Evolutionary conservation across 2,113 vertebrate species (phyloP).

Genomic region (Rattus rattus): DNA sequence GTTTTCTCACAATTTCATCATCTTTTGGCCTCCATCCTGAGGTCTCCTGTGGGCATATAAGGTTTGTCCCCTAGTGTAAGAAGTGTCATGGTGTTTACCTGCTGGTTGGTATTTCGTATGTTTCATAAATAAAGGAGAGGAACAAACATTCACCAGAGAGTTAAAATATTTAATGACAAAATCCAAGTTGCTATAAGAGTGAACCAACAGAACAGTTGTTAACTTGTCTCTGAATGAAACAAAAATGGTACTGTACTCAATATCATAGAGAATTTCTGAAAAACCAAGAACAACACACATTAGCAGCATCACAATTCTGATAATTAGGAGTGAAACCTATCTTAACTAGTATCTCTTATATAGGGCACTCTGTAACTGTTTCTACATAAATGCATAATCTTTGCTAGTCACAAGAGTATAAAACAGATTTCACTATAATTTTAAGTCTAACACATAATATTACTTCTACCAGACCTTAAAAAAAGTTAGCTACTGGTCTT

Average conservation of each 20-base stretch:
- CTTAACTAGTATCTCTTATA: slow-evolving; percentile 77
- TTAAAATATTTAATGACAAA: slow-evolving; percentile 89
- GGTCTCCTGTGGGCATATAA: not conserved
- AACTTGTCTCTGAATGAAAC: slow-evolving; percentile 78
- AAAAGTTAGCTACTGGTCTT: slow-evolving; percentile 85
- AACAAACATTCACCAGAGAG: slow-evolving; percentile 81
- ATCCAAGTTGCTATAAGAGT: slow-evolving; percentile 77
- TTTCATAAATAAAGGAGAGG: slow-evolving; percentile 77
- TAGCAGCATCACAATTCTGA: slow-evolving; percentile 79
- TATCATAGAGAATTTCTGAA: slow-evolving; percentile 81
- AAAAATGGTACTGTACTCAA: slow-evolving; percentile 80
- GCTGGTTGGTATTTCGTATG: not conserved
- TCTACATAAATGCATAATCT: slow-evolving; percentile 85
- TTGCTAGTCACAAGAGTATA: slow-evolving; percentile 86
- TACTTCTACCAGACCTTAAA: slow-evolving; percentile 85
- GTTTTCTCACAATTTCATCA: not conserved
- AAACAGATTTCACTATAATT: slow-evolving; percentile 83
- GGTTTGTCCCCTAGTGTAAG: not conserved
- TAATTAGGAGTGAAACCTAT: slow-evolving; percentile 80
- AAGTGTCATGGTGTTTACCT: not conserved
- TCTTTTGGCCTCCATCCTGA: not conserved
- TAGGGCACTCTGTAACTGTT: slow-evolving; percentile 81
- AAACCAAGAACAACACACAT: slow-evolving; percentile 80
- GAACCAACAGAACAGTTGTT: slow-evolving; percentile 78
- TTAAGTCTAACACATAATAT: slow-evolving; percentile 83